Percentiles rank a stretch among this genome's conserved stretches.
Evolutionary conservation across 2,113 vertebrate genomes (phyloP).

Genomic region (Damaliscus lunatus): DNA sequence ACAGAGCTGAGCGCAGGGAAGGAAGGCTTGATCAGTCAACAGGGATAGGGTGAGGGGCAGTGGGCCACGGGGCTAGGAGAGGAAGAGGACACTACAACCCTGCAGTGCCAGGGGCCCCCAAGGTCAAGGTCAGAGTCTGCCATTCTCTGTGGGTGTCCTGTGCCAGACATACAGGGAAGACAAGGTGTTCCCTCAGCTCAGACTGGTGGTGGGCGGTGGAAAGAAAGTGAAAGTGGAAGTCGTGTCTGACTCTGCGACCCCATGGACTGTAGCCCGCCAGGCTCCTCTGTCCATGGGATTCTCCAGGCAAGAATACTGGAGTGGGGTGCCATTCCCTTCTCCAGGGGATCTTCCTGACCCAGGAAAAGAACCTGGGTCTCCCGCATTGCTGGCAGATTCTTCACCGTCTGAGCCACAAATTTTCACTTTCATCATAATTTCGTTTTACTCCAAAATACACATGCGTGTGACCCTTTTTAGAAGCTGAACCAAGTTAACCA

Average conservation of each 20-base stretch:
- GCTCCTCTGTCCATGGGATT: not conserved
- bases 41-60: too few relatives aligned
- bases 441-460: not conserved
- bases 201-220: accelerated
- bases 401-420: not conserved
- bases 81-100: not conserved
- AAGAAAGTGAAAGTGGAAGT: not conserved
- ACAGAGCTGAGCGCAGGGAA: not conserved
- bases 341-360: not conserved
- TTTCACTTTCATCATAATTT: not conserved
- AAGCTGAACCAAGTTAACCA: not conserved
- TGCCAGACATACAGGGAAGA: not conserved
- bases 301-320: not conserved
- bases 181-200: not conserved
- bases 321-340: not conserved
- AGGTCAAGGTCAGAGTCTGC: not conserved
- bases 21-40: not conserved
- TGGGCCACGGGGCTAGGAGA: not conserved
- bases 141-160: not conserved
- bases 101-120: accelerated
- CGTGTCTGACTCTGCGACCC: not conserved
- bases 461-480: not conserved
- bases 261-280: not conserved
- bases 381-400: not conserved
- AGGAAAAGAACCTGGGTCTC: not conserved